Base-by-base conservation (phyloP, 37 sponge, comb jelly and placozoan species). In the Hormiphora californensis region DNA sequence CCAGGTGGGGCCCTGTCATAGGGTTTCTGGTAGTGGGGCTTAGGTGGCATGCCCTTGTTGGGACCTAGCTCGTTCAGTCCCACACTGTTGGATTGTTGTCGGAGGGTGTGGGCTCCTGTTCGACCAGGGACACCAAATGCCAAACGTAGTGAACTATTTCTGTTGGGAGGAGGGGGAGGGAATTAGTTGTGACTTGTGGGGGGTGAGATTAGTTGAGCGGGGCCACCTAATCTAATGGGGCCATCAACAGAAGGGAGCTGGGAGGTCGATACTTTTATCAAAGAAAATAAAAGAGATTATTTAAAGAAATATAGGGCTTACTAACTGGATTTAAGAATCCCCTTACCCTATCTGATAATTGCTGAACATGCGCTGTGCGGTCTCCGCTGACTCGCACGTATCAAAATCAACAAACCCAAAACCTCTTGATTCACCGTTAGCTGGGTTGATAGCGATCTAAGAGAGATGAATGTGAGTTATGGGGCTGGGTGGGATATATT, bases 1-100 rank as follows among this genome's bases (percentile, higher is more conserved):
- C n/a, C n/a, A n/a, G n/a, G n/a, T n/a, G n/a, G n/a, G n/a, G n/a
- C 36, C 44, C 81, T 73, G 43, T 73, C 81, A 30, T 73, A 73
- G 38, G 81, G 81, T 41, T 73, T 73, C 46, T 73, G 81, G 81
- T 73, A 73, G 81, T 73, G 81, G n/a, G 81, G 81, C 23, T 73
- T 73, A 46, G 35, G 35, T 8, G 81, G 81, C 28, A 43, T n/a
- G 8, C 46, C 46, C 46, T 73, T 73, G 28, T 57, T 23, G 44
- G 81, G 39, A 8, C 81, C 81, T 3, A 73, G 44, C 81, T 73
- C 81, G 81, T 73, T 73, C 44, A 73, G 81, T 11, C 81, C 81
- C 41, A 73, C 81, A 73, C 81, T 73, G 81, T 73, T 73, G 44
- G 81, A 73, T 33, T 73, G 81, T 46, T 73, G 81, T 1, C 81